Evolutionary conservation across 2,888 invertebrate species (phyloP), one percentile per base, ranked within the genome.

Genomic region (Xestia rhomboidea): DNA sequence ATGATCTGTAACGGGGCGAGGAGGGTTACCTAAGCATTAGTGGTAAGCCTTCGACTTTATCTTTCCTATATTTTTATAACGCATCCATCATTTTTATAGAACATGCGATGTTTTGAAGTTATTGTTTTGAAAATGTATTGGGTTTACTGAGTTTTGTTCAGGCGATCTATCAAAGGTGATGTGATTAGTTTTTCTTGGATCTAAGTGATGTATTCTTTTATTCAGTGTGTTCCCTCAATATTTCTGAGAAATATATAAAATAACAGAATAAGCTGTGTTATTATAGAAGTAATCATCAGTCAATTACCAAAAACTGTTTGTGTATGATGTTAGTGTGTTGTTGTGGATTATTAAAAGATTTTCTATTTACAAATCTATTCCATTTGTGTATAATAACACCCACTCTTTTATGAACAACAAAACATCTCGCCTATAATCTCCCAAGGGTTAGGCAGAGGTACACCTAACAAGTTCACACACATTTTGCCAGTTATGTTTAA

Each of bases 21-120:
- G 91, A 90, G 91, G 92, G 91, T 91, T 92, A 90, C 91, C 88
- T 89, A 80, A 86, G 92, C 91, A 91, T 93, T 94, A 92, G 86
- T 87, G 87, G 89, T 93, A 93, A 94, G 91, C 93, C 91, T 86
- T 88, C 88, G 92, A 91, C 91, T 93, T 93, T 93, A 93, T 93
- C 92, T 92, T 80, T 89, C 82, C 88, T 88, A 91, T 90, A 91
- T 92, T 92, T 93, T 92, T 90, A 90, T 89, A 89, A 90, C 90
- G 89, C 90, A 92, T 91, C 85, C 86, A 87, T 91, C 90, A 92
- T 88, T 91, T 90, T 88, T 83, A 87, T 88, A 89, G 34, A 79
- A 84, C 76, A 79, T 38, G 49, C 68, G 62, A 75, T 83, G 84
- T 88, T 87, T 87, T 88, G 73, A 76, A 79, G 83, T 83, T 87